Percentiles rank a stretch among this genome's conserved stretches.
Evolutionary conservation across 2,888 invertebrate genomes (phyloP).

Genomic region (Patella pellucida): DNA sequence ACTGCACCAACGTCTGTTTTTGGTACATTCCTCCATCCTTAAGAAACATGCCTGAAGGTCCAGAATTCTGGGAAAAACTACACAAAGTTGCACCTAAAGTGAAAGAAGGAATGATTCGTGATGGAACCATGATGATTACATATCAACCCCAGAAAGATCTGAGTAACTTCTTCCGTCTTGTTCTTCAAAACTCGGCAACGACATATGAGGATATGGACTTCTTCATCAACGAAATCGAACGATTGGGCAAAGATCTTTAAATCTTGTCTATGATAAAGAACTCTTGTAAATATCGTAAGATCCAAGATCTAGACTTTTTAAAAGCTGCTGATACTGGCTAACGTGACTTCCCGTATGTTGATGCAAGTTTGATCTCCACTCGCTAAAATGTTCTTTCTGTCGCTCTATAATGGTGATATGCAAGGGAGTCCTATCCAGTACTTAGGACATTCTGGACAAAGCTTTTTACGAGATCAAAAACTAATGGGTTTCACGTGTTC

Average conservation of each 20-base stretch:
- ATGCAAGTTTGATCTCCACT: too few species aligned
- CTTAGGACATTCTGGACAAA: too few species aligned
- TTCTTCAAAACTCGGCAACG: slow-evolving; percentile 95
- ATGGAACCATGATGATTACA: slow-evolving; percentile 96
- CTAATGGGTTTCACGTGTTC: too few species aligned
- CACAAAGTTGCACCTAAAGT: slow-evolving; percentile 85
- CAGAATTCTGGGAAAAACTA: slow-evolving; percentile 70
- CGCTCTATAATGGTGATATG: too few species aligned
- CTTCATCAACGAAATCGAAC: slow-evolving; percentile 91
- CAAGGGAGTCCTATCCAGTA: too few species aligned
- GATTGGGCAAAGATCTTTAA: slow-evolving; percentile 93
- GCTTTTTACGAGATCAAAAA: too few species aligned
- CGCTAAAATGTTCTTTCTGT: too few species aligned
- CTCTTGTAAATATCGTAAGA: too few species aligned
- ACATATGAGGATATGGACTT: slow-evolving; percentile 93
- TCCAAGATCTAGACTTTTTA: too few species aligned
- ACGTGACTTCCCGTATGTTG: too few species aligned
- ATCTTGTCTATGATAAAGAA: too few species aligned
- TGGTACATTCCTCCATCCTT: slow-evolving; percentile 94
- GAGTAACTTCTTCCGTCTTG: slow-evolving; percentile 98
- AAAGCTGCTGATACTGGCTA: too few species aligned
- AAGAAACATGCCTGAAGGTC: slow-evolving; percentile 78
- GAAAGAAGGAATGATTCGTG: slow-evolving; percentile 97
- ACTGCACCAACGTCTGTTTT: slow-evolving; percentile 96
- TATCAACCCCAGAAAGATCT: slow-evolving; percentile 96